Conservation (phyloP, 2,113 vertebrate genomes). For the Daubentonia madagascariensis region DNA sequence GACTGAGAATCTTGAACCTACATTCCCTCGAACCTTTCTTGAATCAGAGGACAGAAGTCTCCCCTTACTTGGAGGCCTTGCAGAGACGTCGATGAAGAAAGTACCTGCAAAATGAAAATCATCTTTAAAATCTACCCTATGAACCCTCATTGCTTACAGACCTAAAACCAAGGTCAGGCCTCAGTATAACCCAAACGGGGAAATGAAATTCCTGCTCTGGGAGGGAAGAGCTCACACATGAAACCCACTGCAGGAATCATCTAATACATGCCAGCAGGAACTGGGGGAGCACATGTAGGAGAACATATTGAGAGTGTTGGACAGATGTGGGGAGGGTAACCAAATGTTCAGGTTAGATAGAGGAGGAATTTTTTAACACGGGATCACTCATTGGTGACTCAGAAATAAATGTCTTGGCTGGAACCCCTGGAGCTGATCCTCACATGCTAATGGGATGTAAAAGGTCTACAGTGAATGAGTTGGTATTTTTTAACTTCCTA, state of each 20-base stretch:
- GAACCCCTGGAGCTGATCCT: not conserved
- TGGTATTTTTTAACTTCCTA: not conserved
- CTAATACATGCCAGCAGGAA: not conserved
- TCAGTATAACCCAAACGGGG: not conserved
- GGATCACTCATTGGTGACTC: not conserved
- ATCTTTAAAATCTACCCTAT: not conserved
- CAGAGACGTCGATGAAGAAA: not conserved
- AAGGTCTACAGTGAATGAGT: not conserved
- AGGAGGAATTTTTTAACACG: not conserved
- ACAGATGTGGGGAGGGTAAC: not conserved
- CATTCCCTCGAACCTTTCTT: not conserved
- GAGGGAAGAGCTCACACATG: fast-evolving
- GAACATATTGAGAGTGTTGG: no score
- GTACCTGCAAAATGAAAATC: fast-evolving
- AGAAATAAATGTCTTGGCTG: not conserved
- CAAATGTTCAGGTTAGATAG: not conserved
- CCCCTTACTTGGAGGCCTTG: not conserved
- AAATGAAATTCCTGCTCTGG: not conserved
- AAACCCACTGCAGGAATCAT: no score
- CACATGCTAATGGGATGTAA: not conserved
- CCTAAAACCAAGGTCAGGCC: not conserved
- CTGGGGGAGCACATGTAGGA: fast-evolving
- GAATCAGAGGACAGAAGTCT: not conserved
- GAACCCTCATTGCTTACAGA: not conserved
- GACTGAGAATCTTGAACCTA: not conserved